phyloP scores from a whole-genome alignment of 2,113 vertebrate species.

The Channa argus region DNA sequence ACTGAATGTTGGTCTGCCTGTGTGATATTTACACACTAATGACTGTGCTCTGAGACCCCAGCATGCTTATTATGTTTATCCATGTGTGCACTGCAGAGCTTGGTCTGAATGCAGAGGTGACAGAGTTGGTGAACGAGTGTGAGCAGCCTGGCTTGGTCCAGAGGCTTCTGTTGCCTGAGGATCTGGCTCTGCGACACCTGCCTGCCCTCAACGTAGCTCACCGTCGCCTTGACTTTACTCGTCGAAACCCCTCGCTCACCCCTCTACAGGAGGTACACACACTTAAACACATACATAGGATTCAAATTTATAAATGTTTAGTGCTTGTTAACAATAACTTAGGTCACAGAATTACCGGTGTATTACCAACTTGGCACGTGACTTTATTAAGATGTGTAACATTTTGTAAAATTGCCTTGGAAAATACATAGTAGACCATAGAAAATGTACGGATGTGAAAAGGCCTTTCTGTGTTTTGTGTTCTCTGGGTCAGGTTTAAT shows the following conservation, averaged over 20 bases:
- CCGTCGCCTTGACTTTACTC: slow-evolving; percentile 87
- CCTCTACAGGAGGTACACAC: slow-evolving; percentile 85
- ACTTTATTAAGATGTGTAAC: too few relatives aligned
- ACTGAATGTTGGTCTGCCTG: slow-evolving; percentile 5
- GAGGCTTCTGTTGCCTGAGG: slow-evolving; percentile 91
- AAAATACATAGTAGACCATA: background rate
- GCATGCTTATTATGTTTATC: background rate
- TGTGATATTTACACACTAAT: background rate
- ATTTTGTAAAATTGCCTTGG: too few relatives aligned
- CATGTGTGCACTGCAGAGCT: slow-evolving; percentile 80
- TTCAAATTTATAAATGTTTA: background rate
- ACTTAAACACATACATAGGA: background rate
- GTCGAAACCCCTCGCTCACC: slow-evolving; percentile 84
- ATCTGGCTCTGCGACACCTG: slow-evolving; percentile 90
- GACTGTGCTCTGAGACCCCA: background rate
- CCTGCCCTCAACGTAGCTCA: slow-evolving; percentile 90
- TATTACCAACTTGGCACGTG: background rate
- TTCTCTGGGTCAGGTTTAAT: too few relatives aligned
- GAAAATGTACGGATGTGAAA: too few relatives aligned
- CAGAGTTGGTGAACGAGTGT: slow-evolving; percentile 83
- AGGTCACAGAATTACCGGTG: background rate
- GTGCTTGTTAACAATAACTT: background rate
- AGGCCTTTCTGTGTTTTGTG: too few relatives aligned
- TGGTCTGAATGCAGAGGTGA: slow-evolving; percentile 85
- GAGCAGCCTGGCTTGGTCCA: slow-evolving; percentile 88